Conservation (phyloP, 2,888 invertebrate species). For the Melanchra persicariae region DNA sequence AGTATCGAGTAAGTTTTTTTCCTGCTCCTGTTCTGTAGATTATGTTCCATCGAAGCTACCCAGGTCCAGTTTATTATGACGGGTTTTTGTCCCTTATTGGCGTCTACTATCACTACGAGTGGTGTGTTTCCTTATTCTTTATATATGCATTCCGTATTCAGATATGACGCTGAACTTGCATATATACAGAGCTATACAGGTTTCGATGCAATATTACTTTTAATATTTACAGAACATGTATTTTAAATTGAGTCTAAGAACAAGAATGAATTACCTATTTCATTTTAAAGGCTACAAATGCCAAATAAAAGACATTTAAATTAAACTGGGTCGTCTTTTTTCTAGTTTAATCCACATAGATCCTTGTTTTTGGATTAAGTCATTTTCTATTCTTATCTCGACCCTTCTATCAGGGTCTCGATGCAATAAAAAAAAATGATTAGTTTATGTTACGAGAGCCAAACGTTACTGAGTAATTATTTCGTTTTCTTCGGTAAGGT, state of each 20-base stretch:
- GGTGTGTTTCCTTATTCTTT: conserved; percentile 38
- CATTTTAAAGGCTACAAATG: conserved; percentile 3
- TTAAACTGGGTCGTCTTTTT: not conserved
- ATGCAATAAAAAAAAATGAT: conserved; percentile 7
- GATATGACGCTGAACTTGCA: conserved; percentile 5
- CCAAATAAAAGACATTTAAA: conserved; percentile 17
- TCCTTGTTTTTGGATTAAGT: not conserved
- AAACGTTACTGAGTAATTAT: not conserved
- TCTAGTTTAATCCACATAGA: conserved; percentile 24
- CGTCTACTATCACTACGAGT: conserved; percentile 31
- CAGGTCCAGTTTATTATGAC: conserved; percentile 25
- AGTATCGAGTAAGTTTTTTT: conserved; percentile 8
- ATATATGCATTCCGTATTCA: conserved; percentile 22
- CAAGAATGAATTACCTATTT: not conserved
- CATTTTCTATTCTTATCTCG: conserved; percentile 11
- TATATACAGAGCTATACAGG: not conserved
- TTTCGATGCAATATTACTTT: not conserved
- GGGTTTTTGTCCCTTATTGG: conserved; percentile 33
- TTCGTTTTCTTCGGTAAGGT: not conserved
- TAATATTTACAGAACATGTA: not conserved
- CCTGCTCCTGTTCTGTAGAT: conserved; percentile 32
- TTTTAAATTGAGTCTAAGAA: not conserved
- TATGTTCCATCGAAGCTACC: not conserved
- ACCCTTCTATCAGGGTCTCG: not conserved
- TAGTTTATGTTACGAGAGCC: not conserved